Conservation (phyloP, 2,797 vertebrate species). For the Diplodus sargus region DNA sequence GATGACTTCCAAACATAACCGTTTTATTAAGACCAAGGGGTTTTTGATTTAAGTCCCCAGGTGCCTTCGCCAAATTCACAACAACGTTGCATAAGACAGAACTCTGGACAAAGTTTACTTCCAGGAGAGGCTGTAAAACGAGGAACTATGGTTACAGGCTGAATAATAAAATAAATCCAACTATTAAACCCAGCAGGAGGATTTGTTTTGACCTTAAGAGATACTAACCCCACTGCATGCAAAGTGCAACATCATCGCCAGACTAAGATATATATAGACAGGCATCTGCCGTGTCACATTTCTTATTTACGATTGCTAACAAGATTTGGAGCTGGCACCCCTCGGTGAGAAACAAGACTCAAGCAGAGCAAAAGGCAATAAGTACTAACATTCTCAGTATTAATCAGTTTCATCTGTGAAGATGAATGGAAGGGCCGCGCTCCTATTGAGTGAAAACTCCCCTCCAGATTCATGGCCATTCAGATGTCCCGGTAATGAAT, state of each 20-base stretch:
- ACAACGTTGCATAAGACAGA: conserved; percentile 68
- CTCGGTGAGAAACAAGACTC: background rate
- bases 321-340: conserved; percentile 21
- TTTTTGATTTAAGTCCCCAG: conserved; percentile 66
- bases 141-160: conserved; percentile 11
- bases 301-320: conserved; percentile 53
- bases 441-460: conserved; percentile 31
- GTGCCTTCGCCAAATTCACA: conserved; percentile 57
- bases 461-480: conserved; percentile 43
- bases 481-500: conserved; percentile 47
- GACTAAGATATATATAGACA: conserved; percentile 43
- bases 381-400: conserved; percentile 27
- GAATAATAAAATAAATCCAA: conserved; percentile 26
- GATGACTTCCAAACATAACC: conserved; percentile 58
- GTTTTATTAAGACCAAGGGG: conserved; percentile 59
- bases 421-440: conserved; percentile 28
- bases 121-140: conserved; percentile 34
- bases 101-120: conserved; percentile 61
- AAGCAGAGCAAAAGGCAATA: conserved; percentile 9
- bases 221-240: conserved; percentile 17
- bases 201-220: conserved; percentile 29
- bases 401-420: conserved; percentile 43
- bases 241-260: conserved; percentile 39
- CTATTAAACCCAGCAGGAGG: conserved; percentile 19
- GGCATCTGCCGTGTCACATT: conserved; percentile 41